Base-by-base conservation (phyloP, 1,140 invertebrate genomes). In the Lasaia peninsularis region DNA sequence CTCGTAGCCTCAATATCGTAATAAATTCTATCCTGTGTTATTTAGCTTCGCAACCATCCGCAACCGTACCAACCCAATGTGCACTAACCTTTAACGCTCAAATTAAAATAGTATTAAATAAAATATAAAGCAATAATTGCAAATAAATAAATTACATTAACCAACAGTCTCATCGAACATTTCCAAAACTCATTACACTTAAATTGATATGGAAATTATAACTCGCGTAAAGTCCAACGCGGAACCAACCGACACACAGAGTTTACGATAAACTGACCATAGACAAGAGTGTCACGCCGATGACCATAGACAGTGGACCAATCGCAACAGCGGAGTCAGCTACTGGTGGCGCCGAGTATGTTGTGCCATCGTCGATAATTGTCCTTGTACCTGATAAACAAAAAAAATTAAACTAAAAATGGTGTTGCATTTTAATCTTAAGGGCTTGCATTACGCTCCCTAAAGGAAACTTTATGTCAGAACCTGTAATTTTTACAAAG, bases 341-440 rank as follows among this genome's bases (percentile, higher is more conserved):
- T 16, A 67, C 63, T 54, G 79, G 79, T 7, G 81, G 75, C 5
- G 78, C 69, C 0, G 78, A 71, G 52, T 76, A 74, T 1, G 75
- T 69, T 0, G 73, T 69, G 33, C 75, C 72, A 18, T 76, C 72
- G 21, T 65, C 65, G 16, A 51, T 16, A 18, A 63, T 57, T 1
- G 71, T 63, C 55, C 63, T 68, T 52, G 60, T 69, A 49, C 67
- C 80, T 86, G 67, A 64, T 75, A 20, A 24, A 32, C 58, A 58
- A 61, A 20, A 21, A 2, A 21, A 20, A 16, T 9, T 18, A 9
- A 1, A 16, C 9, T 40, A 14, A 37, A 14, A 14, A 37, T 1
- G 4, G 9, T 31, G n/a, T 0, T 34, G 33, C 10, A 31, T 33
- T 10, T 33, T 10, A n/a, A n/a, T n/a, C n/a, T n/a, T n/a, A n/a